Evolutionary conservation across 2,113 vertebrate genomes (phyloP).

Genomic region (Emydura subglobosa): DNA sequence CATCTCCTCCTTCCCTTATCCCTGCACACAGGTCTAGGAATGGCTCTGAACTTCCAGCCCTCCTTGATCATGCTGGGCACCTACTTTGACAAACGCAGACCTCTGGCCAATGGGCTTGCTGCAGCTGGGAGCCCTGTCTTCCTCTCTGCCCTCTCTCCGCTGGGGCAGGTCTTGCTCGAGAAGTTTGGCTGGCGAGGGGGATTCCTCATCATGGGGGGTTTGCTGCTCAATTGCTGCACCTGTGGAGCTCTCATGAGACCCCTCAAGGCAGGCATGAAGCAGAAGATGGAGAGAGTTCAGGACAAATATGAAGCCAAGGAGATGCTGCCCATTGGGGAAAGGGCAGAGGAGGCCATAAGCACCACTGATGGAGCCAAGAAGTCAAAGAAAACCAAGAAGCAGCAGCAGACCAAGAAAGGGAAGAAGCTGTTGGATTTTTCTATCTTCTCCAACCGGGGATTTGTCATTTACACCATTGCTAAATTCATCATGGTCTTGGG

Average conservation of each 20-base stretch:
- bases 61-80: constrained; percentile 84
- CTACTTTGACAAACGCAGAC: constrained; percentile 83
- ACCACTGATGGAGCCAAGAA: constrained; percentile 65
- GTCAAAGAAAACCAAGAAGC: constrained; percentile 62
- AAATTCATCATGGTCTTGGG: constrained; percentile 85
- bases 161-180: constrained; percentile 82
- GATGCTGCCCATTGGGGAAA: constrained; percentile 68
- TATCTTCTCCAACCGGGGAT: constrained; percentile 79
- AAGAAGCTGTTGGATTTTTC: constrained; percentile 83
- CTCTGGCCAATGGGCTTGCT: constrained; percentile 84
- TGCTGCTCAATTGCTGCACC: constrained; percentile 84
- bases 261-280: constrained; percentile 56
- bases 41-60: constrained; percentile 85
- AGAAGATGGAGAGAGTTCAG: constrained; percentile 32
- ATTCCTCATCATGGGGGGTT: constrained; percentile 85
- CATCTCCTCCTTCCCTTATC: neutral
- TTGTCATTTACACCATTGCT: constrained; percentile 80
- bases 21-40: constrained; percentile 76
- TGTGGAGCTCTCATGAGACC: constrained; percentile 85
- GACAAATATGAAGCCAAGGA: constrained; percentile 73
- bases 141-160: constrained; percentile 81
- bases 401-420: constrained; percentile 64
- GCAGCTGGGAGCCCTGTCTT: constrained; percentile 86
- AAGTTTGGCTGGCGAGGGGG: constrained; percentile 84
- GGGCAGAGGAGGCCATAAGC: constrained; percentile 46